Evolutionary conservation across 2,797 vertebrate species (phyloP), one percentile per base, ranked within the genome.

Genomic region (Adrianichthys oophorus): DNA sequence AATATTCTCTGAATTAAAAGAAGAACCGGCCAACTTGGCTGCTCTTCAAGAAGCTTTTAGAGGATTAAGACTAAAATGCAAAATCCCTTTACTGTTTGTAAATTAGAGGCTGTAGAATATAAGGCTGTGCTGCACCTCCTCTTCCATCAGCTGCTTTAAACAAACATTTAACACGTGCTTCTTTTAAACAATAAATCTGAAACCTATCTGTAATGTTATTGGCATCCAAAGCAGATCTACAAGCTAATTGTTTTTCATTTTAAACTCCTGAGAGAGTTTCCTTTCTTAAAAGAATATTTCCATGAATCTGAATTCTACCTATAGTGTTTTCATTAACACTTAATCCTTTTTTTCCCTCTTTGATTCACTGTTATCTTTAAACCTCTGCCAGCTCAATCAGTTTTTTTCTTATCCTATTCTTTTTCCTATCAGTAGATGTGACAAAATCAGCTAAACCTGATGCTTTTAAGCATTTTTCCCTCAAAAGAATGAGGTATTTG

Each of bases 11-110:
- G 19, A 48, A 29, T 15, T 24, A 12, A 52, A 47, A 37, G 41
- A 46, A 24, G 29, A 15, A 40, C 26, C 14, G 46, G 56, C 17
- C 18, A 16, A 62, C 23, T 70, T 40, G 32, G 50, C 41, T 2
- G 29, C 52, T 50, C 44, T 45, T 72, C 59, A 72, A 77, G 59
- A 66, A 64, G 69, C 74, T 72, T 76, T 74, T 68, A 73, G 71
- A 65, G 70, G 72, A 80, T 81, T 72, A 70, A 63, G 65, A 48
- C 48, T 21, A 59, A 65, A 68, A 57, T 49, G 62, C 18, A 48
- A 64, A 64, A 66, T 54, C 59, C 43, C 37, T 6, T 52, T 52
- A 21, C 7, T 10, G 49, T 76, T 62, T 65, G 56, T 62, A 29
- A 61, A 72, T 78, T 52, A 61, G 46, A 64, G 52, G 42, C 47